These are phyloP conservation scores for Scomber japonicus DNA, from an alignment of 2,113 vertebrate genomes.

Conservation along the genomic window DNA sequence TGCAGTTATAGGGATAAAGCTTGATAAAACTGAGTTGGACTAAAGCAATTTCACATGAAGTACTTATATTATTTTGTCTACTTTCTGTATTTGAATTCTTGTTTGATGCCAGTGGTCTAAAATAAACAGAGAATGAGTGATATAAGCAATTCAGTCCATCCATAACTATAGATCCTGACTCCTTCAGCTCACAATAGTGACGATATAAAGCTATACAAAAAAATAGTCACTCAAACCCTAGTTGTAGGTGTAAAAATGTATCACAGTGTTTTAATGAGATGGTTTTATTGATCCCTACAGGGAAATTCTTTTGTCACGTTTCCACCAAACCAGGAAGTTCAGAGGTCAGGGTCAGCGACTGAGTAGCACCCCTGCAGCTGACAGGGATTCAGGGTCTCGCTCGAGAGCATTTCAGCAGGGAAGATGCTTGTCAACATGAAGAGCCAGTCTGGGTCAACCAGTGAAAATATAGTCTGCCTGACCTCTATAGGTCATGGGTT, in stretches of 20 bases:
- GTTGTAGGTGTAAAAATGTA: constrained; percentile 16
- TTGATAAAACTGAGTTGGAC: too few relatives aligned
- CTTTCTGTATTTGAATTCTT: not conserved
- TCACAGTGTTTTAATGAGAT: constrained; percentile 52
- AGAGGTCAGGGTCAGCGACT: constrained; percentile 54
- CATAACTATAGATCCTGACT: not conserved
- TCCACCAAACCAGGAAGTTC: constrained; percentile 62
- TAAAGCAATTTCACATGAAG: too few relatives aligned
- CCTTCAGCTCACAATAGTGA: not conserved
- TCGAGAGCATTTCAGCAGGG: constrained; percentile 28
- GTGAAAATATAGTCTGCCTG: constrained; percentile 32
- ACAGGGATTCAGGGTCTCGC: constrained; percentile 45
- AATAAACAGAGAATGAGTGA: not conserved
- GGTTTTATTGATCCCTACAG: constrained; percentile 62
- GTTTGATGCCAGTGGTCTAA: not conserved
- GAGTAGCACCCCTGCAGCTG: constrained; percentile 52
- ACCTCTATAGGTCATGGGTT: constrained; percentile 33
- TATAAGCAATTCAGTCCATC: not conserved
- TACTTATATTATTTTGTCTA: not conserved
- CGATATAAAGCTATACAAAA: not conserved
- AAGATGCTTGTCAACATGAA: constrained; percentile 49
- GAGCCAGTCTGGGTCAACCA: constrained; percentile 23
- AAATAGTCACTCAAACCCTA: not conserved
- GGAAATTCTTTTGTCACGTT: constrained; percentile 41
- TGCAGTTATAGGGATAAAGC: too few relatives aligned